phyloP scores from a whole-genome alignment of 1,140 invertebrate species.

The Periplaneta americana region DNA sequence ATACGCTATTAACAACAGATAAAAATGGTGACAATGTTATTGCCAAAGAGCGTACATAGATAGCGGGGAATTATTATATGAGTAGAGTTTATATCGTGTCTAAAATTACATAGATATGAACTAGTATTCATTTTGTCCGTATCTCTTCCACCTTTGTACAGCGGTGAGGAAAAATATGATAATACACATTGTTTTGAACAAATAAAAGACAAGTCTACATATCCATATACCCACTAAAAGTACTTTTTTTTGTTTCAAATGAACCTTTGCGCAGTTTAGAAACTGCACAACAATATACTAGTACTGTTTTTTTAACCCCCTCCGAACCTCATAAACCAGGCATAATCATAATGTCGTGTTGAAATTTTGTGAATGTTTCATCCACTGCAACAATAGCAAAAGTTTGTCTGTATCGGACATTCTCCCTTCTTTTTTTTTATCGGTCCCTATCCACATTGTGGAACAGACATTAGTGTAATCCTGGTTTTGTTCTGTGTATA shows the following conservation, averaged over 20 bases:
- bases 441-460: not conserved
- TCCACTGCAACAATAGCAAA: not conserved
- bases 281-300: not conserved
- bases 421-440: not conserved
- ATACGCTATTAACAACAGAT: too few species aligned
- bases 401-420: not conserved
- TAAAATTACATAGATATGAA: too few species aligned
- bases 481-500: not conserved
- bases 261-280: not conserved
- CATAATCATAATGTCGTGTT: not conserved
- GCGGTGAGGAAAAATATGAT: not conserved
- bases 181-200: not conserved
- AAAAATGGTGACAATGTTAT: too few species aligned
- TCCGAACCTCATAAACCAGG: not conserved
- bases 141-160: too few species aligned
- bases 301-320: not conserved
- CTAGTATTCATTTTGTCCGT: too few species aligned
- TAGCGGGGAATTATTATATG: too few species aligned
- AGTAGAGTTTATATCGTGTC: too few species aligned
- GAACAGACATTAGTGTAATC: not conserved
- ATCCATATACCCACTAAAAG: too few species aligned
- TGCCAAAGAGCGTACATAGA: too few species aligned
- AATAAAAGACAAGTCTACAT: too few species aligned
- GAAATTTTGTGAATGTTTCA: not conserved
- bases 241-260: not conserved